phyloP scores from a whole-genome alignment of 2,888 invertebrate species.

The Rhodophaea formosa region DNA sequence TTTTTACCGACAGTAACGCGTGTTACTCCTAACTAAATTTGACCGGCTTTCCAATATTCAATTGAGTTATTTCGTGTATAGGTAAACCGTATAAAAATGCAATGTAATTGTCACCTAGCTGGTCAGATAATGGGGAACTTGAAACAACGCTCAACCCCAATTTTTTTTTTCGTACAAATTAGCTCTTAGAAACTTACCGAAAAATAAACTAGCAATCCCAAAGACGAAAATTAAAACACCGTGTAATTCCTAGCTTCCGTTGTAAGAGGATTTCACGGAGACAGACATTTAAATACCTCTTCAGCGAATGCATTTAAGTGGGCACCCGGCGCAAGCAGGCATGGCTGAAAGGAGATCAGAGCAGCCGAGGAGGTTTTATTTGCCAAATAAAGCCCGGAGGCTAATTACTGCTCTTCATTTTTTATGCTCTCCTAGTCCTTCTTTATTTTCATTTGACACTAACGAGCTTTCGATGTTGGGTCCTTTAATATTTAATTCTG shows the following conservation, averaged over 20 bases:
- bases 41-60: too few species aligned
- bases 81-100: too few species aligned
- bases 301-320: conserved; percentile 7
- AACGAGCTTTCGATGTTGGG: background rate
- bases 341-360: conserved; percentile 4
- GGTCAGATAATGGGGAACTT: too few species aligned
- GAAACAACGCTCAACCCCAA: too few species aligned
- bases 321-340: background rate
- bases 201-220: background rate
- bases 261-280: background rate
- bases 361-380: conserved; percentile 3
- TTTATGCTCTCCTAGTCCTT: background rate
- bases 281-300: conserved; percentile 6
- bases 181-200: too few species aligned
- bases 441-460: background rate
- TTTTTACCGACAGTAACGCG: too few species aligned
- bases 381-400: conserved; percentile 3
- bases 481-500: background rate
- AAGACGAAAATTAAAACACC: background rate
- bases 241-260: background rate
- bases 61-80: too few species aligned
- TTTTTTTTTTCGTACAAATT: too few species aligned
- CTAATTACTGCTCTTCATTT: conserved; percentile 8
- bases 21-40: too few species aligned
- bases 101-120: too few species aligned